phyloP scores from a whole-genome alignment of 2,888 invertebrate genomes.

The Muschampia plurimacula region DNA sequence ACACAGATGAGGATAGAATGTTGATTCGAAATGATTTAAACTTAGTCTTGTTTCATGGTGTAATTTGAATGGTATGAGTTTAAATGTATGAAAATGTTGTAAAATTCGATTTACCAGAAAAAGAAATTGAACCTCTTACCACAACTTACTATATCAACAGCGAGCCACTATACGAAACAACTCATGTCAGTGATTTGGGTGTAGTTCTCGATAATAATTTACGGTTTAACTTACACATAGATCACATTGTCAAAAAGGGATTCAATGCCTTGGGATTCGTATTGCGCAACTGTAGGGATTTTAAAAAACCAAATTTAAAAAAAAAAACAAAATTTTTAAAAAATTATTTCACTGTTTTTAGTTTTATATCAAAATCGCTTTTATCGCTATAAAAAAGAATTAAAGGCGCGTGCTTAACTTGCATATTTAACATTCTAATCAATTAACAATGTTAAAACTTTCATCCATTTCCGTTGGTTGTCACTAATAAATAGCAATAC shows the following conservation, averaged over 20 bases:
- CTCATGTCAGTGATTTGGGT: not conserved
- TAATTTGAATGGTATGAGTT: not conserved
- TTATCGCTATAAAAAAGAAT: too few species aligned
- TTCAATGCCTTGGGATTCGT: not conserved
- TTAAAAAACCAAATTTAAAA: not conserved
- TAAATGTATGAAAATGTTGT: not conserved
- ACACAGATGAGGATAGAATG: too few species aligned
- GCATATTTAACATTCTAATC: too few species aligned
- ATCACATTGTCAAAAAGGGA: not conserved
- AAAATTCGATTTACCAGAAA: not conserved
- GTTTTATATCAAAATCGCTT: too few species aligned
- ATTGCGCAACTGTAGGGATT: not conserved
- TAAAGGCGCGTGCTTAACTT: too few species aligned
- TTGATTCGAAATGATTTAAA: too few species aligned
- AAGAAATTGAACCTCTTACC: not conserved
- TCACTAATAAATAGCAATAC: too few species aligned
- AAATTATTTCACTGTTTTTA: too few species aligned
- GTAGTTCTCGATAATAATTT: not conserved
- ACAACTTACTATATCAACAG: not conserved
- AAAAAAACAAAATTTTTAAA: too few species aligned
- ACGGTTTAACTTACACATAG: not conserved
- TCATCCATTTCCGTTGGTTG: too few species aligned
- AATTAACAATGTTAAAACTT: too few species aligned
- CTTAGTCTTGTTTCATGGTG: not conserved
- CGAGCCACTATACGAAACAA: not conserved